These are phyloP conservation scores for Macrochelys suwanniensis DNA, from an alignment of 2,797 vertebrate genomes.

Conservation along the genomic window DNA sequence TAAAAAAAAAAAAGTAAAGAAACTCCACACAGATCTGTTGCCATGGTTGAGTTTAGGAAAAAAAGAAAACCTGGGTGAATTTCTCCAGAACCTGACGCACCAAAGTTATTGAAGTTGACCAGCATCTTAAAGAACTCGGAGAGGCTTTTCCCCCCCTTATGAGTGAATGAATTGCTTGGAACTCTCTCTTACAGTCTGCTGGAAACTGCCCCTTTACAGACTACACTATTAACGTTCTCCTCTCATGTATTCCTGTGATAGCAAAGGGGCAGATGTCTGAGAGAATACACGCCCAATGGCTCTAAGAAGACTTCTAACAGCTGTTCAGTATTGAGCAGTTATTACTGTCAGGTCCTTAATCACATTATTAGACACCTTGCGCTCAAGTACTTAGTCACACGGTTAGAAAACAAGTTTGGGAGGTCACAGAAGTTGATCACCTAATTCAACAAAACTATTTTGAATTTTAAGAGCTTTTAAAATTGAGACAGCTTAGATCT, in stretches of 20 bases:
- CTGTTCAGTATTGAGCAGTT: not conserved
- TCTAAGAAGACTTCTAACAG: not conserved
- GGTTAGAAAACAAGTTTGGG: not conserved
- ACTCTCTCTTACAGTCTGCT: not conserved
- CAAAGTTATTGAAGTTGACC: not conserved
- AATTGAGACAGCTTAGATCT: not conserved
- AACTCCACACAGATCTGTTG: not conserved
- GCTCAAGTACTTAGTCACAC: not conserved
- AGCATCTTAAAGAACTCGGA: not conserved
- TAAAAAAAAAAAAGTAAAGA: not conserved
- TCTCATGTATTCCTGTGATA: not conserved
- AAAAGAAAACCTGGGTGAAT: not conserved
- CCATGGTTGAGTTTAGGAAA: not conserved
- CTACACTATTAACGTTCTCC: rapidly evolving
- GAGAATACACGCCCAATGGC: not conserved
- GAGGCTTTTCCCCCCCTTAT: not conserved
- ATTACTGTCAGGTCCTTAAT: constrained; percentile 33
- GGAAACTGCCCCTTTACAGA: not conserved
- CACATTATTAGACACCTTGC: not conserved
- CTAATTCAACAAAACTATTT: not conserved
- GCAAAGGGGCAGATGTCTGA: not conserved
- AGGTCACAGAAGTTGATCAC: not conserved
- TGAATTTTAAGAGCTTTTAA: constrained; percentile 16
- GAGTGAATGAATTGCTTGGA: not conserved
- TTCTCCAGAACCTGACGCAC: not conserved